phyloP scores from a whole-genome alignment of 1,140 invertebrate species.

The Calliopsis andreniformis region DNA sequence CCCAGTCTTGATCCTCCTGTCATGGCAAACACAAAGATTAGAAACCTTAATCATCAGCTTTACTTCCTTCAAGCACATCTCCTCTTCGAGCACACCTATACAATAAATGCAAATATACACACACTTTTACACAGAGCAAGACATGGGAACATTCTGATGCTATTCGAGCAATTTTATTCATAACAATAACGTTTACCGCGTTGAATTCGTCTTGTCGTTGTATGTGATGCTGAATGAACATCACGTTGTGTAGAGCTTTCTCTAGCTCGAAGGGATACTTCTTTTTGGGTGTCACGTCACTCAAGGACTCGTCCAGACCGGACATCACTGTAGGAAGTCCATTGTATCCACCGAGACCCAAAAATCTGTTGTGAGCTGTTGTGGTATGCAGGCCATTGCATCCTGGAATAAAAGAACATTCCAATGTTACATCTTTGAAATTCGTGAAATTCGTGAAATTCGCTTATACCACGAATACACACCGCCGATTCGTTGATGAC shows the following conservation, averaged over 20 bases:
- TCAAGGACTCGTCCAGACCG: conserved; percentile 90
- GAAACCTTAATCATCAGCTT: not conserved
- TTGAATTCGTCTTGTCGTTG: conserved; percentile 96
- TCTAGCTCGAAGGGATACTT: conserved; percentile 96
- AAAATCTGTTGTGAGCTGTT: conserved; percentile 88
- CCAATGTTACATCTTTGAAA: no score
- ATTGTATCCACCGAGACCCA: conserved; percentile 87
- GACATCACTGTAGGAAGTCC: conserved; percentile 90
- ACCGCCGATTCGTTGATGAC: conserved; percentile 82
- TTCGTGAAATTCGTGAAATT: no score
- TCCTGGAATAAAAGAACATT: no score
- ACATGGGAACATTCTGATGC: not conserved
- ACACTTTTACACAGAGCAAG: no score
- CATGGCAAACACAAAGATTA: not conserved
- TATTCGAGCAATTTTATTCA: no score
- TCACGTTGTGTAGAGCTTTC: conserved; percentile 96
- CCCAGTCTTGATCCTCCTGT: conserved; percentile 99
- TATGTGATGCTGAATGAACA: conserved; percentile 97
- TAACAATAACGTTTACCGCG: conserved; percentile 85
- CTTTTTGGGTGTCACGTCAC: conserved; percentile 89
- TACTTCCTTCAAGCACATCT: no score
- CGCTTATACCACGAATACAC: not conserved
- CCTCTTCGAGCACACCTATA: no score
- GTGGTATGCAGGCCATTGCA: conserved; percentile 90
- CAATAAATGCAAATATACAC: no score